A percentile compares a stretch with the other conserved stretches of the same genome.
Evolutionary conservation across 2,113 vertebrate species (phyloP).

Genomic region (Sylvia atricapilla): DNA sequence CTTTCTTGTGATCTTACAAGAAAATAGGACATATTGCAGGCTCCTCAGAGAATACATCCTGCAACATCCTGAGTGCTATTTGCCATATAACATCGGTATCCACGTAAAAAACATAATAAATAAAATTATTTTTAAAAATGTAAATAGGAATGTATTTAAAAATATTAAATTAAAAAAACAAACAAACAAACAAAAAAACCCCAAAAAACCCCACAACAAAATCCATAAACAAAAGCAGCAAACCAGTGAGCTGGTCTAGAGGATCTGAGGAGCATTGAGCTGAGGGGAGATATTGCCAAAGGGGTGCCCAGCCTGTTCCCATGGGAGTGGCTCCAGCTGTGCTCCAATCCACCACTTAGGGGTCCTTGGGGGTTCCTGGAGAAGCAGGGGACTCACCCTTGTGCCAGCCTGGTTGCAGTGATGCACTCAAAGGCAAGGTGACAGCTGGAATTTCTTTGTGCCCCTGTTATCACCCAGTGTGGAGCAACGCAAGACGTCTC

Average conservation of each 20-base stretch:
- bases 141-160: neutral
- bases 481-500: neutral
- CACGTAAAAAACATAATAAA: neutral
- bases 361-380: neutral
- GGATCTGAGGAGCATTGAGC: neutral
- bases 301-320: neutral
- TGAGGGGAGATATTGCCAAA: neutral
- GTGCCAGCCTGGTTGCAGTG: neutral
- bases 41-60: neutral
- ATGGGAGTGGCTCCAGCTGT: neutral
- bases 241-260: neutral
- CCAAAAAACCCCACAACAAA: too few species aligned
- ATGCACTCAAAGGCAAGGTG: neutral
- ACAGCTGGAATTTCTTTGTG: neutral
- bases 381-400: neutral
- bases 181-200: too few species aligned
- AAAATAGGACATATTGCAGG: rapidly evolving
- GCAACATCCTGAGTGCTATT: rapidly evolving
- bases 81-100: rapidly evolving
- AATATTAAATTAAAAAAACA: neutral
- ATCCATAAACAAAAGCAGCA: neutral
- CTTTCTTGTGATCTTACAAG: neutral
- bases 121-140: neutral
- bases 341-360: neutral
- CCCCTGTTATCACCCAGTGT: neutral